Evolutionary conservation across 2,113 vertebrate species (phyloP).

Genomic region (Scomber colias): DNA sequence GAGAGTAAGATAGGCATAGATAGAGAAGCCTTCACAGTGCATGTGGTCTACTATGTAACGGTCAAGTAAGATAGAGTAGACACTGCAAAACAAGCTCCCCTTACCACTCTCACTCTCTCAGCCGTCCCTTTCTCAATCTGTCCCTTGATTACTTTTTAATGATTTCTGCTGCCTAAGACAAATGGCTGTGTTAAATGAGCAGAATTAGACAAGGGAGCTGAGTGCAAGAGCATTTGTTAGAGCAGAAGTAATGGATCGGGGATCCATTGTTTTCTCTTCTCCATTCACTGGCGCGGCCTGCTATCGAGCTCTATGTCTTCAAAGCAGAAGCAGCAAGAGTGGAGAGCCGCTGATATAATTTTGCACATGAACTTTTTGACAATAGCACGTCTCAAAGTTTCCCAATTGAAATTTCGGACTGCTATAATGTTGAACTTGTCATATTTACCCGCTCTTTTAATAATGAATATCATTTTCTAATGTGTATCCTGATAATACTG

Average conservation of each 20-base stretch:
- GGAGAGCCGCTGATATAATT: background rate
- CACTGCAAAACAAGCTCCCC: constrained; percentile 43
- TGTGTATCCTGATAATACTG: background rate
- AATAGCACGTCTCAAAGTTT: background rate
- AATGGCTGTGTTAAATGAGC: constrained; percentile 86
- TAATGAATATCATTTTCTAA: background rate
- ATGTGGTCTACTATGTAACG: constrained; percentile 62
- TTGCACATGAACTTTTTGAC: background rate
- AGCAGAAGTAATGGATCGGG: constrained; percentile 82
- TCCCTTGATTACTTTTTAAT: constrained; percentile 89
- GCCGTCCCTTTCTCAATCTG: constrained; percentile 75
- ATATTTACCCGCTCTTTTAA: background rate
- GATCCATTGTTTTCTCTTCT: constrained; percentile 79
- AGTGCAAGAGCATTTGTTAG: constrained; percentile 82
- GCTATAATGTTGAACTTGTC: background rate
- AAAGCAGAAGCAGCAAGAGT: constrained; percentile 7
- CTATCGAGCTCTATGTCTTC: constrained; percentile 59
- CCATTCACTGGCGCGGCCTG: constrained; percentile 50
- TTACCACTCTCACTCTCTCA: constrained; percentile 43
- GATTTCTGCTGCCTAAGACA: constrained; percentile 87
- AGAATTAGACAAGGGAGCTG: constrained; percentile 84
- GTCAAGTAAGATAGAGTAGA: constrained; percentile 73
- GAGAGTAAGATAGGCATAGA: constrained; percentile 21
- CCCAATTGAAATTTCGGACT: background rate
- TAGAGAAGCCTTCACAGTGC: constrained; percentile 19